A percentile compares a stretch with the other conserved stretches of the same genome.
Evolutionary conservation across 1,140 invertebrate species (phyloP).

Genomic region (Lanistes nyassanus): DNA sequence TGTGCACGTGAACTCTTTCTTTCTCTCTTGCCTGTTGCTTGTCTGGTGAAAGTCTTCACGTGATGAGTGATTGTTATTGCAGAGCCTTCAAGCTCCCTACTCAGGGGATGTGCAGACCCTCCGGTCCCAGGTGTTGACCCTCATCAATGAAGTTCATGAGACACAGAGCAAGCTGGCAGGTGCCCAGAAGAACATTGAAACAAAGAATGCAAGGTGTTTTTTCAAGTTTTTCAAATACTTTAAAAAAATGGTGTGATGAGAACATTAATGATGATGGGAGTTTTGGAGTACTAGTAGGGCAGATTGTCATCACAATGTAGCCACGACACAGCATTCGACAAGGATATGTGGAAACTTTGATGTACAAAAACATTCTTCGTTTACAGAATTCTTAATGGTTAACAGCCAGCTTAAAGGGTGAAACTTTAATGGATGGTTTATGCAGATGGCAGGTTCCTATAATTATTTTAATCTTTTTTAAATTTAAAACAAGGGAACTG

Average conservation of each 20-base stretch:
- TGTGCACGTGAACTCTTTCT: no score
- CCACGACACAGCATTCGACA: background rate
- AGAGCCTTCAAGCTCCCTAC: slow-evolving; percentile 9
- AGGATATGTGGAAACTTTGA: background rate
- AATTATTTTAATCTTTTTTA: background rate
- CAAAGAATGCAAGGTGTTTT: slow-evolving; percentile 32
- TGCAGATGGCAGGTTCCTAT: background rate
- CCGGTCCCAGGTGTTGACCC: slow-evolving; percentile 34
- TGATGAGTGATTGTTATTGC: background rate
- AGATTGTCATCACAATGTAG: no score
- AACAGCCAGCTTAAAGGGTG: background rate
- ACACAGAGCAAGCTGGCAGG: slow-evolving; percentile 33
- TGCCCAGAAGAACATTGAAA: slow-evolving; percentile 22
- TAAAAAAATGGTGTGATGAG: no score
- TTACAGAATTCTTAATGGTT: background rate
- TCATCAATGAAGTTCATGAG: slow-evolving; percentile 42
- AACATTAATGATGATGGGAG: no score
- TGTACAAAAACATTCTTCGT: background rate
- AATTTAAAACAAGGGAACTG: no score
- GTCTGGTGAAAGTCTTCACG: no score
- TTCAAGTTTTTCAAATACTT: background rate
- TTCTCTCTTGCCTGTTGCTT: no score
- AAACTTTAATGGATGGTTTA: background rate
- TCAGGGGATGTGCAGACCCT: slow-evolving; percentile 34
- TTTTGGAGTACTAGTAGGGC: no score